Evolutionary conservation across 1,140 invertebrate species (phyloP).

Genomic region (Formica exsecta): DNA sequence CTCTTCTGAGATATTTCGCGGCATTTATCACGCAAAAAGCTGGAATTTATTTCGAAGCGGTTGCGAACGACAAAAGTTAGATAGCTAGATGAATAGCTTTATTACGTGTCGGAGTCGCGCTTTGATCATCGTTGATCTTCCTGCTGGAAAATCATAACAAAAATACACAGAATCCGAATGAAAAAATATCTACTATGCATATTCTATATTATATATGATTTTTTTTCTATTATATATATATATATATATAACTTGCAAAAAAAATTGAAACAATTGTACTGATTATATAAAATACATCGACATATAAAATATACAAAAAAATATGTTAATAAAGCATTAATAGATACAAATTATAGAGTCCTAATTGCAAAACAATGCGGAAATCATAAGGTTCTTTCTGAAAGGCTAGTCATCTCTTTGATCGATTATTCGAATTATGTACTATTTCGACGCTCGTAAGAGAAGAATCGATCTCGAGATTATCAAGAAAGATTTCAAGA

Average conservation of each 20-base stretch:
- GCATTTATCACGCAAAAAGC: constrained; percentile 55
- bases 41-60: constrained; percentile 50
- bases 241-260: not conserved
- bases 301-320: not conserved
- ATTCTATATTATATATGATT: not conserved
- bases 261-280: not conserved
- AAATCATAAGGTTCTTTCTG: not conserved
- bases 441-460: not conserved
- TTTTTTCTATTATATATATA: not conserved
- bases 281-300: not conserved
- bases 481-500: not conserved
- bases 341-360: not conserved
- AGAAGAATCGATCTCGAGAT: not conserved
- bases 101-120: constrained; percentile 19
- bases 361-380: not conserved
- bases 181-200: not conserved
- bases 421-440: constrained; percentile 9
- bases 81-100: constrained; percentile 58
- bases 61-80: constrained; percentile 59
- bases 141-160: constrained; percentile 18
- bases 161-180: not conserved
- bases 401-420: not conserved
- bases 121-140: constrained; percentile 40
- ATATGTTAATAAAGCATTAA: not conserved
- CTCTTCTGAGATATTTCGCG: constrained; percentile 36